Percentiles rank a stretch among this genome's conserved stretches.
These are phyloP conservation scores for Vireo altiloquus DNA, from an alignment of 2,113 vertebrate species.

Conservation along the genomic window DNA sequence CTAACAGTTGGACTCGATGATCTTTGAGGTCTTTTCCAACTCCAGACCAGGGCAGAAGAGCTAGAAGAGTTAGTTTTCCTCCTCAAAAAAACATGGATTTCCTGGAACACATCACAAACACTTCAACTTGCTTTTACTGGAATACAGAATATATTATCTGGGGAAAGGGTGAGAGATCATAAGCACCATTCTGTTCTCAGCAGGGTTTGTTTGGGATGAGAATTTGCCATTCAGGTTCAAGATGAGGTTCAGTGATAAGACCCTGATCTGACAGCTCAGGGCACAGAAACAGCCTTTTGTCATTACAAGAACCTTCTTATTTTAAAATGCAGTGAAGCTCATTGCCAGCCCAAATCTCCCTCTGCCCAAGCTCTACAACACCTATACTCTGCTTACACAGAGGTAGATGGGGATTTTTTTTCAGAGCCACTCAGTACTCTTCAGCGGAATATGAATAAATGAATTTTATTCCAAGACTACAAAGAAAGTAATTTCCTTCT, in stretches of 20 bases:
- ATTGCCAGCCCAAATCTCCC: neutral
- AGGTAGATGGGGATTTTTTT: neutral
- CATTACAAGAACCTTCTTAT: neutral
- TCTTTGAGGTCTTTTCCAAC: neutral
- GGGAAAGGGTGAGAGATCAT: neutral
- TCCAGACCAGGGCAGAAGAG: neutral
- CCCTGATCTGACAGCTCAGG: neutral
- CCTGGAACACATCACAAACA: neutral
- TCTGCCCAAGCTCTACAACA: neutral
- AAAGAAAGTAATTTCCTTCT: neutral
- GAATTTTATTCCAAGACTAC: neutral
- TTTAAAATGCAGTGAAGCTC: neutral
- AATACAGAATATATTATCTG: neutral
- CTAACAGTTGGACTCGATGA: fast-evolving
- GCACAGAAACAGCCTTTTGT: neutral
- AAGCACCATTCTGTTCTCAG: neutral
- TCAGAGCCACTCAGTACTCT: neutral
- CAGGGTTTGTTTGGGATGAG: neutral
- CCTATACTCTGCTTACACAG: neutral
- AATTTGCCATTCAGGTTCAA: neutral
- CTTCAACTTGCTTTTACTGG: neutral
- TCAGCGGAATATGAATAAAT: neutral
- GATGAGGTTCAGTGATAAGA: neutral
- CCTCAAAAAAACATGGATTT: neutral
- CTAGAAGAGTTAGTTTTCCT: neutral